These are phyloP conservation scores for Hedychridium roseum DNA, from an alignment of 2,888 invertebrate species.

Conservation along the genomic window DNA sequence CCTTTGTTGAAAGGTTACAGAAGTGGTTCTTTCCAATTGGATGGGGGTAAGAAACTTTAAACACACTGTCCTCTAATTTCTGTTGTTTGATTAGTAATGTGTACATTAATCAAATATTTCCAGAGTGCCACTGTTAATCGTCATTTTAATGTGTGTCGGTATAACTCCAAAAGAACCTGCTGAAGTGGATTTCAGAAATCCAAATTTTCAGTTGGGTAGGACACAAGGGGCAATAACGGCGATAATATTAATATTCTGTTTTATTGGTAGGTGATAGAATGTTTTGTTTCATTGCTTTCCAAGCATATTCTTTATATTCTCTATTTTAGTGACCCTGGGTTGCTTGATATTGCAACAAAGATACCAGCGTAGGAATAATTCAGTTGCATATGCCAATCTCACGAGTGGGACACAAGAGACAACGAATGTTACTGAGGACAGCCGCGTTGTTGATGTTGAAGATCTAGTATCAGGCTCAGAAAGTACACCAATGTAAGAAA, in stretches of 20 bases:
- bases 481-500: slow-evolving; percentile 31
- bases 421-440: slow-evolving; percentile 22
- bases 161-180: slow-evolving; percentile 64
- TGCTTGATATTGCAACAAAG: slow-evolving; percentile 85
- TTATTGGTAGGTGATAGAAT: slow-evolving; percentile 71
- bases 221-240: slow-evolving; percentile 81
- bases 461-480: slow-evolving; percentile 52
- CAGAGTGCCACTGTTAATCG: slow-evolving; percentile 74
- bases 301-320: slow-evolving; percentile 16
- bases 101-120: slow-evolving; percentile 47
- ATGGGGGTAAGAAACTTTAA: slow-evolving; percentile 66
- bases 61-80: no score
- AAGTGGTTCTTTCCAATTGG: slow-evolving; percentile 72
- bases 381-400: slow-evolving; percentile 37
- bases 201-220: slow-evolving; percentile 80
- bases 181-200: slow-evolving; percentile 71
- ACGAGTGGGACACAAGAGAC: slow-evolving; percentile 26
- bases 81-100: not conserved
- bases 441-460: slow-evolving; percentile 59
- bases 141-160: slow-evolving; percentile 71
- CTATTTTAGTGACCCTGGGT: slow-evolving; percentile 75
- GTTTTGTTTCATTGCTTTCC: slow-evolving; percentile 1
- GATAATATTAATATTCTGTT: slow-evolving; percentile 78
- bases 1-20: slow-evolving; percentile 81
- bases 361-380: slow-evolving; percentile 72